Percentiles rank a stretch among this genome's conserved stretches.
phyloP scores from a whole-genome alignment of 2,888 invertebrate genomes.

The Cotesia congregata region DNA sequence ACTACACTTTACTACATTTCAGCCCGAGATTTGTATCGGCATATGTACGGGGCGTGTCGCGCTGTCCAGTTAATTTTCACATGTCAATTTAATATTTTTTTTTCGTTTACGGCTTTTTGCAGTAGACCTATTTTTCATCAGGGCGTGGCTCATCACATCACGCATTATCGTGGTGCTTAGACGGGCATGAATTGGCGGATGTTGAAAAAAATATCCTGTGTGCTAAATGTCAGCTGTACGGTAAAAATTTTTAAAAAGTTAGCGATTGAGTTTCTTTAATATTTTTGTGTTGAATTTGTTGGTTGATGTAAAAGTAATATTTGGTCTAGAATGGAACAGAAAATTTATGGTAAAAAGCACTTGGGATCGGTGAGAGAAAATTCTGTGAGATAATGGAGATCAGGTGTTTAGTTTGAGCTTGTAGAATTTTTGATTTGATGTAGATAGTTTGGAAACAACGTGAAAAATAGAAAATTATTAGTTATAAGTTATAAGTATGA shows the following conservation, averaged over 20 bases:
- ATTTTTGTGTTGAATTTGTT: too few species aligned
- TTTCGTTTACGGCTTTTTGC: slow-evolving; percentile 30
- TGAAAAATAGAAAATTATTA: too few species aligned
- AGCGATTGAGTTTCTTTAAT: too few species aligned
- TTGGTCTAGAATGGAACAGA: too few species aligned
- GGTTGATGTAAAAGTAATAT: too few species aligned
- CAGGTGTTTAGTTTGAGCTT: too few species aligned
- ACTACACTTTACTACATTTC: neutral
- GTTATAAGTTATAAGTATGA: too few species aligned
- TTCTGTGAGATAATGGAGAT: too few species aligned
- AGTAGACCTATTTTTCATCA: neutral
- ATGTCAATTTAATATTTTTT: slow-evolving; percentile 42
- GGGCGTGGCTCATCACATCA: slow-evolving; percentile 43
- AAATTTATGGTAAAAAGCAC: neutral
- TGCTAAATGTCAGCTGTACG: neutral
- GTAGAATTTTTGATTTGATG: too few species aligned
- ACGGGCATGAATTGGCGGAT: slow-evolving; percentile 2
- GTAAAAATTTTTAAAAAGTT: too few species aligned
- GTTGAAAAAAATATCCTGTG: neutral
- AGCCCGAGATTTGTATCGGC: slow-evolving; percentile 38
- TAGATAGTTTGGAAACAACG: too few species aligned
- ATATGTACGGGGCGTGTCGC: slow-evolving; percentile 50
- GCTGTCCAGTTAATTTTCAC: slow-evolving; percentile 45
- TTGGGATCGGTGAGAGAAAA: neutral
- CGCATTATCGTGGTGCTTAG: slow-evolving; percentile 25